Conservation (phyloP, 2,797 vertebrate species). For the Nasua narica region DNA sequence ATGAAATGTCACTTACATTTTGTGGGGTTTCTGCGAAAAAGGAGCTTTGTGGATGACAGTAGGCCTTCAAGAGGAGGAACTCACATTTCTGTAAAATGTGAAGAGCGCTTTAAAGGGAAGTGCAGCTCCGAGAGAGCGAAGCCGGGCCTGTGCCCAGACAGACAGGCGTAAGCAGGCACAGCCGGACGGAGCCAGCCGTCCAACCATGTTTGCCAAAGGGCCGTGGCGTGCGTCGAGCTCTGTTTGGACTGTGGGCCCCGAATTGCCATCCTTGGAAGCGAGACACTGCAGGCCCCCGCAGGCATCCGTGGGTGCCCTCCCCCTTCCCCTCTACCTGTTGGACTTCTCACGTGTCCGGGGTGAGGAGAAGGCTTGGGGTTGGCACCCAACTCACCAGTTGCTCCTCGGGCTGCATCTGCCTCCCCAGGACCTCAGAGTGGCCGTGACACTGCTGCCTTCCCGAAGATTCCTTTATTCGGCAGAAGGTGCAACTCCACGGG, state of each 20-base stretch:
- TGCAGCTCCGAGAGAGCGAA: not conserved
- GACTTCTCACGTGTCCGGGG: not conserved
- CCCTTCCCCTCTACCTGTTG: not conserved
- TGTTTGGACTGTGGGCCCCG: not conserved
- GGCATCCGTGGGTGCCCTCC: not conserved
- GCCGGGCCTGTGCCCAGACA: not conserved
- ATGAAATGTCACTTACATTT: not conserved
- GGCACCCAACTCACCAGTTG: not conserved
- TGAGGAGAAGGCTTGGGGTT: not conserved
- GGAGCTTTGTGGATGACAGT: constrained; percentile 17
- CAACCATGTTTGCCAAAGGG: fast-evolving
- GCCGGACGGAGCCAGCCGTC: not conserved
- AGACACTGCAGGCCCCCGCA: not conserved
- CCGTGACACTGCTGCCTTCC: not conserved
- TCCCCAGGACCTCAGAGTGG: not conserved
- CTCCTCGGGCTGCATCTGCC: not conserved
- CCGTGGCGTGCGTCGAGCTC: fast-evolving
- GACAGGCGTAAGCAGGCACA: fast-evolving
- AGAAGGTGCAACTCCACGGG: constrained; percentile 67
- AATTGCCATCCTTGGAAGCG: fast-evolving
- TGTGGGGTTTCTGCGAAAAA: not conserved
- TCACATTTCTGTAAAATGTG: constrained; percentile 44
- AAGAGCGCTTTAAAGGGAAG: not conserved
- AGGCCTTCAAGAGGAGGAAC: constrained; percentile 51
- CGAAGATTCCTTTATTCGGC: not conserved